Evolutionary conservation across 2,113 vertebrate genomes (phyloP).

Genomic region (Myotis yumanensis): DNA sequence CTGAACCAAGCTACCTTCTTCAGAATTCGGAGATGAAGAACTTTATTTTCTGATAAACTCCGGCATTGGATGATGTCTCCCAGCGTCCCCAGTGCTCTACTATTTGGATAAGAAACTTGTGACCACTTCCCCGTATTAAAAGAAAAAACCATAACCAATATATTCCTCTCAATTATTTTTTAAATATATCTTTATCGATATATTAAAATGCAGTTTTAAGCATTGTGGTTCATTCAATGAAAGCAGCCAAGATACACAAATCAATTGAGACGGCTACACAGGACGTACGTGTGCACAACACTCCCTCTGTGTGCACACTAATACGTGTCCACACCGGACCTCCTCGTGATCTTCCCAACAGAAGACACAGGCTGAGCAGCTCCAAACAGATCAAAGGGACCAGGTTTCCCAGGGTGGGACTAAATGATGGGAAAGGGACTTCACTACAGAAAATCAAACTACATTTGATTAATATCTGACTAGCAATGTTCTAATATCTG

Average conservation of each 20-base stretch:
- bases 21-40: neutral
- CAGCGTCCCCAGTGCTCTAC: neutral
- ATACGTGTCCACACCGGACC: neutral
- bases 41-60: slow-evolving; percentile 2
- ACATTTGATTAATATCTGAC: neutral
- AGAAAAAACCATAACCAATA: neutral
- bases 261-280: neutral
- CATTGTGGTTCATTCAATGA: neutral
- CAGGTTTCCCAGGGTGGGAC: neutral
- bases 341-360: neutral
- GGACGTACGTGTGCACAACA: too few species aligned
- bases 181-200: too few species aligned
- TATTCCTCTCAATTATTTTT: too few species aligned
- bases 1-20: neutral
- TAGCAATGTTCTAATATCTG: neutral
- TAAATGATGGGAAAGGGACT: neutral
- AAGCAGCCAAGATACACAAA: neutral
- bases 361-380: neutral
- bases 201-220: neutral
- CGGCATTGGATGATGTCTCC: neutral
- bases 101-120: neutral
- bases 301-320: neutral
- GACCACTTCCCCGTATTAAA: neutral
- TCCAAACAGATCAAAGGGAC: neutral
- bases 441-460: slow-evolving; percentile 33